phyloP scores from a whole-genome alignment of 2,888 invertebrate species.

The Kryphioiulus occultus region DNA sequence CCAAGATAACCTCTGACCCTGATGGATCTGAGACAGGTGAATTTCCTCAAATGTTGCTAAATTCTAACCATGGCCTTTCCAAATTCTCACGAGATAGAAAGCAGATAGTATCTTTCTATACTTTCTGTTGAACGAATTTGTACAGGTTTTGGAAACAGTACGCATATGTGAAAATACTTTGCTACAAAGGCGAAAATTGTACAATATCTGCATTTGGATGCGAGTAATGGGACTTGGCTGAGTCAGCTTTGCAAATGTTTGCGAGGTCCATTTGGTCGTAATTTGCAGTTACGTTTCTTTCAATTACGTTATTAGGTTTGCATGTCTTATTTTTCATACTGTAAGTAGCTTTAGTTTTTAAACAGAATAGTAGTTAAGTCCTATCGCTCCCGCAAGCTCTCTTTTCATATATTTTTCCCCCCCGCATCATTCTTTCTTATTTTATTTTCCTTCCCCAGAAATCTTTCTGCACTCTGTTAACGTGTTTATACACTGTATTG shows the following conservation, averaged over 20 bases:
- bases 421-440: not conserved
- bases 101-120: not conserved
- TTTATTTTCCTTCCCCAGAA: conserved; percentile 26
- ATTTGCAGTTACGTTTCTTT: conserved; percentile 1
- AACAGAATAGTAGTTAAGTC: conserved; percentile 30
- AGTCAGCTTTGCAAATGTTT: not conserved
- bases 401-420: not conserved
- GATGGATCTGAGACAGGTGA: too few species aligned
- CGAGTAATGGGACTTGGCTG: not conserved
- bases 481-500: conserved; percentile 42
- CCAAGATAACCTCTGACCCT: too few species aligned
- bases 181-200: not conserved
- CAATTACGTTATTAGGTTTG: conserved; percentile 47
- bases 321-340: conserved; percentile 49
- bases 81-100: not conserved
- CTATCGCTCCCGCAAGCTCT: conserved; percentile 20
- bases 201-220: not conserved
- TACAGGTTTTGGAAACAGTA: not conserved
- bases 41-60: not conserved
- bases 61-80: not conserved
- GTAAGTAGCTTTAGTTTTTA: conserved; percentile 42
- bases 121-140: not conserved
- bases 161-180: not conserved
- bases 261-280: not conserved
- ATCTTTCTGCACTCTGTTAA: conserved; percentile 41